These are phyloP conservation scores for Plebejus argus DNA, from an alignment of 2,888 invertebrate species.

Conservation along the genomic window DNA sequence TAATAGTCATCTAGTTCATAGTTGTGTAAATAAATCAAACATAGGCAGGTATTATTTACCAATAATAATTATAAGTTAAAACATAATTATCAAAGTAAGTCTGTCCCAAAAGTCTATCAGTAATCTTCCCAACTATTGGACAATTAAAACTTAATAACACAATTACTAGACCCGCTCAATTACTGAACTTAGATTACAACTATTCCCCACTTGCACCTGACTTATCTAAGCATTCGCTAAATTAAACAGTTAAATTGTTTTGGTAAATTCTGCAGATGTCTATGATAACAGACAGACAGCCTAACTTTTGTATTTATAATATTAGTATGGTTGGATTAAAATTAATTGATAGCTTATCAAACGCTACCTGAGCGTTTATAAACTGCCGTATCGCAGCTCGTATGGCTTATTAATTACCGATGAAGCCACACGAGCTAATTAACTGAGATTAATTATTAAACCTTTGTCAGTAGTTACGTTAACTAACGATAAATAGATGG, in stretches of 20 bases:
- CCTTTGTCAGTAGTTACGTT: not conserved
- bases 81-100: not conserved
- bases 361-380: not conserved
- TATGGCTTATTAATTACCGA: not conserved
- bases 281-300: too few species aligned
- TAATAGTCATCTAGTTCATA: too few species aligned
- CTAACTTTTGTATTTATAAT: too few species aligned
- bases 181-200: slow-evolving; percentile 11
- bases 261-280: not conserved
- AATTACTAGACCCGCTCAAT: not conserved
- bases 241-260: not conserved
- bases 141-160: slow-evolving; percentile 7
- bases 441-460: not conserved
- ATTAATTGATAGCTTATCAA: not conserved
- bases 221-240: not conserved
- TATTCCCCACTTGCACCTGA: not conserved
- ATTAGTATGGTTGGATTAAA: not conserved
- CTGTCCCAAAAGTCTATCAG: not conserved
- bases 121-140: not conserved
- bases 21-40: too few species aligned
- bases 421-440: not conserved
- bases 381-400: not conserved
- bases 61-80: not conserved
- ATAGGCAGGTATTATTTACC: not conserved
- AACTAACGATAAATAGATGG: not conserved